These are phyloP conservation scores for Acomys russatus DNA, from an alignment of 2,797 vertebrate species.

Conservation along the genomic window DNA sequence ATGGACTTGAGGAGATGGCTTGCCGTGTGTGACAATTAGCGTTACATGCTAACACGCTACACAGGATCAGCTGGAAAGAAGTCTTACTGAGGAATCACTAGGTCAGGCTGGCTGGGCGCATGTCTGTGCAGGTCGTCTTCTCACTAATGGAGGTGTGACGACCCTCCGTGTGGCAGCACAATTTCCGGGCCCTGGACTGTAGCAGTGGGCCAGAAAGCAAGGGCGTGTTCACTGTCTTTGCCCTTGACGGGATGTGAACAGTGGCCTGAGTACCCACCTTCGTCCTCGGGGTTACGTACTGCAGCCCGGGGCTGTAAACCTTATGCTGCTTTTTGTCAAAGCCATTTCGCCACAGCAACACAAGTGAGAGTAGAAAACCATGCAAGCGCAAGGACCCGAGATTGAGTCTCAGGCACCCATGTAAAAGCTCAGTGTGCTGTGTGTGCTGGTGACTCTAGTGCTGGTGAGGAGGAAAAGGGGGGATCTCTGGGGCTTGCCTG, in stretches of 20 bases:
- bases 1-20: neutral
- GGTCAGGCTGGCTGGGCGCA: neutral
- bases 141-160: neutral
- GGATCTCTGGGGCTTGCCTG: neutral
- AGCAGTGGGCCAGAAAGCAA: neutral
- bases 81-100: neutral
- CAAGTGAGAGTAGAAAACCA: neutral
- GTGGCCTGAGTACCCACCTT: neutral
- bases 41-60: no score
- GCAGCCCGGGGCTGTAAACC: neutral
- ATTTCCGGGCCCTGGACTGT: no score
- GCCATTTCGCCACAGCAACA: neutral
- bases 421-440: neutral
- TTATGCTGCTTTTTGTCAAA: neutral
- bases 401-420: neutral
- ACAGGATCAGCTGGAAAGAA: neutral
- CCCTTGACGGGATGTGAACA: neutral
- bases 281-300: neutral
- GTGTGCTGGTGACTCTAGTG: neutral
- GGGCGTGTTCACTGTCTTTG: neutral
- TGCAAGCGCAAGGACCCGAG: neutral
- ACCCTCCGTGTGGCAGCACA: neutral
- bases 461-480: neutral
- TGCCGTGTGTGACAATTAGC: neutral
- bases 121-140: neutral